Conservation (phyloP, 1,140 invertebrate genomes). For the Drosophila ambigua region DNA sequence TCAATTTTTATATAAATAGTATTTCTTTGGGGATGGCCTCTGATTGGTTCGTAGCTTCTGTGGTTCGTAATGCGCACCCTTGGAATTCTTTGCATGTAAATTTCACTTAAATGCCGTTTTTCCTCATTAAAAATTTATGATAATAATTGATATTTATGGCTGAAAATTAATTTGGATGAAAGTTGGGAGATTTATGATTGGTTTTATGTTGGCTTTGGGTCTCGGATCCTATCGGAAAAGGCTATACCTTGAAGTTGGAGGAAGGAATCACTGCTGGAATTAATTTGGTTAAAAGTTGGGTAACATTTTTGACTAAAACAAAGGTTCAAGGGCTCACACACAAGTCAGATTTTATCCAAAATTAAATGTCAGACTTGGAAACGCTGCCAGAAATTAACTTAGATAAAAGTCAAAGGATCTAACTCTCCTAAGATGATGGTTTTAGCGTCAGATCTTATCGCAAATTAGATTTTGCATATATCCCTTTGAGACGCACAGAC, state of each 20-base stretch:
- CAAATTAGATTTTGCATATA: slow-evolving; percentile 77
- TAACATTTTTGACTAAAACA: no score
- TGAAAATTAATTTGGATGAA: slow-evolving; percentile 33
- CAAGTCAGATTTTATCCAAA: no score
- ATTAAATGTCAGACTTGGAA: no score
- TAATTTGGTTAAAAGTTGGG: no score
- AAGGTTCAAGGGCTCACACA: no score
- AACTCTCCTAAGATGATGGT: slow-evolving; percentile 18
- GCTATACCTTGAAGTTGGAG: no score
- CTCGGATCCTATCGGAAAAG: no score
- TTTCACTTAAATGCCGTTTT: slow-evolving; percentile 61
- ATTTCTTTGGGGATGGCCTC: slow-evolving; percentile 29
- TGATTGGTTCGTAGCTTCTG: slow-evolving; percentile 48
- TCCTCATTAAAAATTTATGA: slow-evolving; percentile 64
- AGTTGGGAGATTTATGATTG: neutral
- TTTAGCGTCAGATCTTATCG: slow-evolving; percentile 55
- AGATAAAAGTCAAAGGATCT: slow-evolving; percentile 13
- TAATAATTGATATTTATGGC: slow-evolving; percentile 76
- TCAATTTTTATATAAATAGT: slow-evolving; percentile 58
- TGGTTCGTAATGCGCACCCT: slow-evolving; percentile 35
- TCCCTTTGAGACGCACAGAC: slow-evolving; percentile 43
- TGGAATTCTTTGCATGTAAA: slow-evolving; percentile 49
- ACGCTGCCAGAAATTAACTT: slow-evolving; percentile 27
- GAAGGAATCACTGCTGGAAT: no score
- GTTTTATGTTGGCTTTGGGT: no score